Conservation (phyloP, 2,113 vertebrate species). For the Antechinus stuartii region DNA sequence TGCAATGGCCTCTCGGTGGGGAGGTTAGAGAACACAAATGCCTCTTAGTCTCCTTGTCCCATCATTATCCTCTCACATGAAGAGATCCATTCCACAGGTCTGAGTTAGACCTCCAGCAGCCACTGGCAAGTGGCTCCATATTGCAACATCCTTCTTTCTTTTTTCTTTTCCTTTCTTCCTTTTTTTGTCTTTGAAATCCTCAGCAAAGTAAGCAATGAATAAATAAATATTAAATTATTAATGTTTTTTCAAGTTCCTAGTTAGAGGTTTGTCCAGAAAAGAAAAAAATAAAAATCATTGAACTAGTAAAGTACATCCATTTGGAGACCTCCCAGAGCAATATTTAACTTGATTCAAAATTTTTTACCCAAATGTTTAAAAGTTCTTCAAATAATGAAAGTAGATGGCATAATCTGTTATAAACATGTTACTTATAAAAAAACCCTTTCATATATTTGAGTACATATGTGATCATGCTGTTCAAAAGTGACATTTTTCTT, state of each 20-base stretch:
- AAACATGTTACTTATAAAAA: conserved; percentile 39
- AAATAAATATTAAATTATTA: neutral
- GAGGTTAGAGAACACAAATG: too few relatives aligned
- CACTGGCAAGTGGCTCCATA: too few relatives aligned
- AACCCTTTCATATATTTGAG: neutral
- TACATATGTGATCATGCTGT: conserved; percentile 23
- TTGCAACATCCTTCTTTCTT: neutral
- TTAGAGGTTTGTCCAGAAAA: neutral
- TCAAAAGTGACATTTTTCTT: conserved; percentile 14
- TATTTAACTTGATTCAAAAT: neutral
- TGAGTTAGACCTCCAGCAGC: too few relatives aligned
- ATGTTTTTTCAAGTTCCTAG: neutral
- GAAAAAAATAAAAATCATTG: neutral
- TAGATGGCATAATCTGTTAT: conserved; percentile 25
- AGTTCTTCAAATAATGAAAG: conserved; percentile 23
- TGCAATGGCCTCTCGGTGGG: too few relatives aligned
- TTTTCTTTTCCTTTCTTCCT: neutral
- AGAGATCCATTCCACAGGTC: too few relatives aligned
- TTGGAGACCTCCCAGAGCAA: neutral
- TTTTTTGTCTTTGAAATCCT: neutral
- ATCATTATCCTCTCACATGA: too few relatives aligned
- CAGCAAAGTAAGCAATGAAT: neutral
- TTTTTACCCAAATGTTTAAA: neutral
- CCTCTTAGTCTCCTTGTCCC: too few relatives aligned
- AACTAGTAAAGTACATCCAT: neutral